phyloP scores from a whole-genome alignment of 2,888 invertebrate genomes.

The Temnothorax rugatulus region DNA sequence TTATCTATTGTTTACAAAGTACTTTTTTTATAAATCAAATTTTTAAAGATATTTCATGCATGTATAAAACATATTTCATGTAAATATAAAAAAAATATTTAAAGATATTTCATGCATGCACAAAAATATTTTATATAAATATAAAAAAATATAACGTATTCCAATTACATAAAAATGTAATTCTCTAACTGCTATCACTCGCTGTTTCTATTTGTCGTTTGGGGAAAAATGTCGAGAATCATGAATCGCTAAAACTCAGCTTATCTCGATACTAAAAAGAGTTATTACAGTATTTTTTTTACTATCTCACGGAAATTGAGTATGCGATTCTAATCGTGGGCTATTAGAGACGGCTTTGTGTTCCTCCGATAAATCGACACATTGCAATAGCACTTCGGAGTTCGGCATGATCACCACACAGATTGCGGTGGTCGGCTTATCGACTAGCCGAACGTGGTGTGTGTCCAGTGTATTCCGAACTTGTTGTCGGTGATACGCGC shows the following conservation, averaged over 20 bases:
- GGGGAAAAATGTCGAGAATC: background rate
- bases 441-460: conserved; percentile 23
- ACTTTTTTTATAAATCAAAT: background rate
- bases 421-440: conserved; percentile 53
- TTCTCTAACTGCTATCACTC: background rate
- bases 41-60: background rate
- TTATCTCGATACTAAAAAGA: background rate
- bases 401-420: conserved; percentile 35
- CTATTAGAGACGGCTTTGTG: conserved; percentile 36
- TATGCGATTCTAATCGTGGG: conserved; percentile 16
- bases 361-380: conserved; percentile 30
- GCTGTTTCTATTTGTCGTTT: background rate
- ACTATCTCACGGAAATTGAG: background rate
- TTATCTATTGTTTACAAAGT: background rate
- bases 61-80: background rate
- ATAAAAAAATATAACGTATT: background rate
- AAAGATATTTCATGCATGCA: background rate
- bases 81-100: no score
- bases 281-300: background rate
- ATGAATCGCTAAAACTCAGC: background rate
- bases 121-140: background rate
- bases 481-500: conserved; percentile 17
- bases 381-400: conserved; percentile 39
- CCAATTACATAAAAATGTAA: background rate
- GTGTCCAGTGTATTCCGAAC: conserved; percentile 23